Evolutionary conservation across 2,797 vertebrate genomes (phyloP).

Genomic region (Schizopygopsis malacanthus): DNA sequence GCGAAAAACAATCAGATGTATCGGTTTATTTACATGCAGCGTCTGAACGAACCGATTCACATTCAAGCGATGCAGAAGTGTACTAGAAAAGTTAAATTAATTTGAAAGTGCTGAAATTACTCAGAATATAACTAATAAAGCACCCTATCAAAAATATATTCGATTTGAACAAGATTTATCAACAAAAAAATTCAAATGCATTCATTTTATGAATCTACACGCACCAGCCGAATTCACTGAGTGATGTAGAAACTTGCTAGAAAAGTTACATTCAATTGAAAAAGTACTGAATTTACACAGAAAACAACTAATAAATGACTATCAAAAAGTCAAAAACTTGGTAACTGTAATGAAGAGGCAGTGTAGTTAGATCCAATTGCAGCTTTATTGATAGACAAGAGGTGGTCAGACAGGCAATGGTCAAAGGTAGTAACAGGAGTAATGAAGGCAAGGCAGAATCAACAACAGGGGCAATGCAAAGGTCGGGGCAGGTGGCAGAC

Average conservation of each 20-base stretch:
- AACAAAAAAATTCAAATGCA: not conserved
- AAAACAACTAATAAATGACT: not conserved
- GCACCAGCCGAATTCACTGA: not conserved
- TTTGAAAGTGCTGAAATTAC: not conserved
- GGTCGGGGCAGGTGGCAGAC: no score
- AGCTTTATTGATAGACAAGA: no score
- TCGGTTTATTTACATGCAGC: not conserved
- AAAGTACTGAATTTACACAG: constrained; percentile 63
- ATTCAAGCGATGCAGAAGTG: not conserved
- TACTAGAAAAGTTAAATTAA: not conserved
- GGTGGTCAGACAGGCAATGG: no score
- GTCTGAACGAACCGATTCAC: not conserved
- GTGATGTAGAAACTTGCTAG: not conserved
- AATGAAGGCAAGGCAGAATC: no score
- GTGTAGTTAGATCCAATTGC: no score
- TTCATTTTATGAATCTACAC: not conserved
- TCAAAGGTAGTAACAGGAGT: no score
- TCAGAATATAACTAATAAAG: not conserved
- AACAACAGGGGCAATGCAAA: no score
- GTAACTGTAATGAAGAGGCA: no score
- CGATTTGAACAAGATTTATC: not conserved
- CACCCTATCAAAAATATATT: not conserved
- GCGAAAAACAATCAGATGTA: not conserved
- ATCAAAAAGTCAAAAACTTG: not conserved
- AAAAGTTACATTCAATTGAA: not conserved